Base-by-base conservation (phyloP, 2,113 vertebrate genomes). In the Mustelus asterias region DNA sequence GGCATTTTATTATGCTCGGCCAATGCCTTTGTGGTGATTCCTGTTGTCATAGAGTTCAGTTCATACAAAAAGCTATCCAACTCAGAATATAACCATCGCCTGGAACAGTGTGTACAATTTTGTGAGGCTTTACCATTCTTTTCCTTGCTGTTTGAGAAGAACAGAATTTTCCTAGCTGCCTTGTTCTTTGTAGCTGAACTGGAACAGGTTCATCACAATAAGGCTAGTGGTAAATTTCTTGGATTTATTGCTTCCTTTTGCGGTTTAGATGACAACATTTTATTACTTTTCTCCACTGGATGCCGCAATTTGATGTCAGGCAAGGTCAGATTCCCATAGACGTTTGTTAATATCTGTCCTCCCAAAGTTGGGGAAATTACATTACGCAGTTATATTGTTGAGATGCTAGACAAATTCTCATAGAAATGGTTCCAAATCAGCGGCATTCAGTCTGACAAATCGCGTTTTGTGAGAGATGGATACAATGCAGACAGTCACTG, bases 181-280 rank as follows among this genome's bases (percentile, higher is more conserved):
- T 70, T 70, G 93, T 94, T 94, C 93, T 70, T 70, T 70, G 20
- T 6, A 69, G 65, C 93, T 94, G 65, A 69, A 44, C 65, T 69
- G 65, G 67, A 94, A 70, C 93, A 70, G 24, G n/a, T 70, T 70
- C 41, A 70, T 70, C 65, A 94, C 37, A 94, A 70, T 48, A 70
- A 44, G 93, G 41, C 67, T 18, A 70, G 93, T 70, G 37, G 67
- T 94, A 70, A 48, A 94, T 41, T 70, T 70, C 93, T 48, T 67
- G 63, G 67, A 94, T 44, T 44, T 69, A 70, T 94, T 70, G 48
- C 93, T 94, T 94, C 65, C 67, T 2, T 94, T 69, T 94, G n/a
- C 8, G 24, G 20, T 94, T 44, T 70, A 70, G 16, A 94, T 94
- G 67, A 94, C 41, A 94, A 92, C 65, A 10, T 18, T 70, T 70